These are phyloP conservation scores for Toxotes lorentzi DNA, from an alignment of 2,797 vertebrate species.

Conservation along the genomic window DNA sequence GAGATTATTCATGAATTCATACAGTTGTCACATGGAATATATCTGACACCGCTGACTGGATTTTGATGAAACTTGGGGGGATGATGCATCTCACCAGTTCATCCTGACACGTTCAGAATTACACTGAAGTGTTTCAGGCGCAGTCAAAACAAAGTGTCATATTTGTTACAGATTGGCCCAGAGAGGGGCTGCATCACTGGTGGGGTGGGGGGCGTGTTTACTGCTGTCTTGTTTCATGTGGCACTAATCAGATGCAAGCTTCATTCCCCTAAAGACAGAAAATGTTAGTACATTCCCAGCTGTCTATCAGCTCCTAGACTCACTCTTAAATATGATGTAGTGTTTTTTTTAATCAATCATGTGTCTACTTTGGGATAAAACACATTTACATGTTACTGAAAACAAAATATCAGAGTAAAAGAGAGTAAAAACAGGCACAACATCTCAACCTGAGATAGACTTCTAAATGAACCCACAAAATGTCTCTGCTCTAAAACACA, in stretches of 20 bases:
- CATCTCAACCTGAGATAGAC: no score
- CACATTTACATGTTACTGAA: background rate
- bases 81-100: conserved; percentile 39
- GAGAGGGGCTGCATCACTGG: conserved; percentile 24
- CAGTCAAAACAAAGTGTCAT: conserved; percentile 65
- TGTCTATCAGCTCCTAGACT: conserved; percentile 18
- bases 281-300: conserved; percentile 31
- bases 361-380: background rate
- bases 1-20: conserved; percentile 69
- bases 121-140: conserved; percentile 39
- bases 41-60: conserved; percentile 44
- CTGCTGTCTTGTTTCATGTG: conserved; percentile 44
- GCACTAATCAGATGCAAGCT: conserved; percentile 48
- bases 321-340: conserved; percentile 14
- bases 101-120: conserved; percentile 52
- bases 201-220: conserved; percentile 11
- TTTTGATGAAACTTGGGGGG: conserved; percentile 44
- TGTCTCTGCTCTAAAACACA: no score
- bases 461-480: no score
- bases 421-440: background rate
- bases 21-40: conserved; percentile 62
- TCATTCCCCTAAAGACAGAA: conserved; percentile 16
- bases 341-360: conserved; percentile 15
- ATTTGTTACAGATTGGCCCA: conserved; percentile 37
- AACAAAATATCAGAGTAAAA: background rate